Percentiles rank a stretch among this genome's conserved stretches.
Evolutionary conservation across 2,888 invertebrate species (phyloP).

Genomic region (Carpatolechia fugitivella): DNA sequence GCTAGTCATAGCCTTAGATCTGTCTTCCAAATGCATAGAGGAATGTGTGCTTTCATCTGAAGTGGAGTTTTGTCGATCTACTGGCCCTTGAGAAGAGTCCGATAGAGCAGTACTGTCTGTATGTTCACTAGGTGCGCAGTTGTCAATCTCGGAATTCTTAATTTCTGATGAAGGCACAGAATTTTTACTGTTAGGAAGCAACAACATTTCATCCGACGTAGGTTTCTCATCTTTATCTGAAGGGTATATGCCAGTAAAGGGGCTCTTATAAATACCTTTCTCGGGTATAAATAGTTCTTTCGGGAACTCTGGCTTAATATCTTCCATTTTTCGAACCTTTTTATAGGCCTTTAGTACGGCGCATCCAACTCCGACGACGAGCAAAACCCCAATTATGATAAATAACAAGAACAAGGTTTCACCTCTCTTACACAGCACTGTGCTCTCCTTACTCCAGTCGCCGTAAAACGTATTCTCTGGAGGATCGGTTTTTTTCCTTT

Average conservation of each 20-base stretch:
- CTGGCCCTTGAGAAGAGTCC: constrained; percentile 53
- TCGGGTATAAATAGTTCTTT: constrained; percentile 78
- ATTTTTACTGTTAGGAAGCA: constrained; percentile 61
- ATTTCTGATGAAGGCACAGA: constrained; percentile 50
- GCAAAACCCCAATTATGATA: constrained; percentile 53
- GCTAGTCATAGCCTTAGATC: constrained; percentile 43
- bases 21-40: constrained; percentile 59
- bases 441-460: constrained; percentile 60
- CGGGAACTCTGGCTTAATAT: constrained; percentile 84
- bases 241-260: constrained; percentile 62
- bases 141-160: constrained; percentile 58
- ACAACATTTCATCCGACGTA: constrained; percentile 67
- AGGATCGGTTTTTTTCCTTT: constrained; percentile 26
- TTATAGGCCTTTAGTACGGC: constrained; percentile 76
- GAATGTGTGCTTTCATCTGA: constrained; percentile 68
- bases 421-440: constrained; percentile 48
- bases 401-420: constrained; percentile 54
- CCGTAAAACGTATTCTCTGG: constrained; percentile 43
- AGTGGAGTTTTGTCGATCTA: constrained; percentile 61
- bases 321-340: constrained; percentile 81
- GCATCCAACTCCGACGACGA: constrained; percentile 49
- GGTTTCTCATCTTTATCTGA: constrained; percentile 67
- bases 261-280: constrained; percentile 65
- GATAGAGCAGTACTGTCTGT: constrained; percentile 74
- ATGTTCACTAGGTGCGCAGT: constrained; percentile 64